Evolutionary conservation across 2,888 invertebrate species (phyloP), one percentile per base, ranked within the genome.

Genomic region (Drosophila demipolita): DNA sequence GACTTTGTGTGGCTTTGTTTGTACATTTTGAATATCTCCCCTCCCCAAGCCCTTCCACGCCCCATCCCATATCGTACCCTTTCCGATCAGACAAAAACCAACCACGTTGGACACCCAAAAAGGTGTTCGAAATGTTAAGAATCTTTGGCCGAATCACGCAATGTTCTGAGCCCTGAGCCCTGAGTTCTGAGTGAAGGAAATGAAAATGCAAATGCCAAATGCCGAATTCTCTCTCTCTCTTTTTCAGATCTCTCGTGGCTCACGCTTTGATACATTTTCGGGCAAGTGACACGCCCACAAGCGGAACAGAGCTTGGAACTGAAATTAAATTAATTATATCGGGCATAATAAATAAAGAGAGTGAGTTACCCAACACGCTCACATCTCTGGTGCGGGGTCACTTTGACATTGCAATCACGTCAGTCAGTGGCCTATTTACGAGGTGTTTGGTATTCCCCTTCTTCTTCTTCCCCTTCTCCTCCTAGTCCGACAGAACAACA

Each of bases 261-360:
- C 89, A 89, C 80, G 89, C 75, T 74, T 80, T 57, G 84, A 82
- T 80, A 73, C 78, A 80, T 81, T 73, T 74, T 73, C 49, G 75
- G 77, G 57, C 69, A 66, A 70, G 50, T 69, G 79, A 57, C 84
- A 59, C 84, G 79, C 86, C 84, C 71, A 55, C 29, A 32, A 58
- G 48, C 50, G 54, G 32, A 45, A 35, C 48, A 42, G 58, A 49
- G 42, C 48, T 67, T 58, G 66, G 62, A 60, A 45, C 66, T 48
- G 53, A 75, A 89, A 84, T 88, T 86, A 87, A 89, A 66, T 89
- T 89, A 84, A 87, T 87, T 84, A 89, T 79, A 73, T 89, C 77
- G 68, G 64, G 54, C 49, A 75, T 75, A 81, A 82, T 89, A 89
- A 84, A 87, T 84, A 87, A 80, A 84, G 69, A 73, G 74, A 74